phyloP scores from a whole-genome alignment of 1,140 invertebrate species.

The Anoplophora glabripennis region DNA sequence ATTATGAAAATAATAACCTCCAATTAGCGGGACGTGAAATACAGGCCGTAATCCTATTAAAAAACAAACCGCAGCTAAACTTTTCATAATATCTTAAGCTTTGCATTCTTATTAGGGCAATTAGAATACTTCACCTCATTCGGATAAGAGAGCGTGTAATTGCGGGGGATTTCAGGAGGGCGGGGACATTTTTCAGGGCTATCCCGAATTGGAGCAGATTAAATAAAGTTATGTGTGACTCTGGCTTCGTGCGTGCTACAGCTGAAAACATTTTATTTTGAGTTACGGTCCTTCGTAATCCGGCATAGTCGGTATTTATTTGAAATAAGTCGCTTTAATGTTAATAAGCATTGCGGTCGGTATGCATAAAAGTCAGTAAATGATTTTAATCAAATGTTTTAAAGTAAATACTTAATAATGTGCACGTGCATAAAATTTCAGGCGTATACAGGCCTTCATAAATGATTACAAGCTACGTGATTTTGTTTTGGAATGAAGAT shows the following conservation, averaged over 20 bases:
- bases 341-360: too few species aligned
- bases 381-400: too few species aligned
- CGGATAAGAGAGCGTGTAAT: conserved; percentile 5
- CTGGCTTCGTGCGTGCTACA: background rate
- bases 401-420: too few species aligned
- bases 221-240: conserved; percentile 6
- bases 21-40: conserved; percentile 37
- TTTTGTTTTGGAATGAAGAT: too few species aligned
- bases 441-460: too few species aligned
- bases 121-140: conserved; percentile 35
- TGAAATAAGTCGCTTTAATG: too few species aligned
- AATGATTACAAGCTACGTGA: too few species aligned
- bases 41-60: conserved; percentile 38
- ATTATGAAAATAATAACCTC: conserved; percentile 39
- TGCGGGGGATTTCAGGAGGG: conserved; percentile 4
- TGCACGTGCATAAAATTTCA: too few species aligned
- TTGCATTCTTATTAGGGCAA: conserved; percentile 41
- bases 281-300: too few species aligned
- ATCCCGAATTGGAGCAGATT: background rate
- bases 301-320: too few species aligned
- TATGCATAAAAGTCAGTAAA: too few species aligned
- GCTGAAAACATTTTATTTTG: too few species aligned
- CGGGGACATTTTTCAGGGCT: background rate
- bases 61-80: conserved; percentile 37
- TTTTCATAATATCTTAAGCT: conserved; percentile 41